Base-by-base conservation (phyloP, 1,140 invertebrate species). In the Phocides pigmalion region DNA sequence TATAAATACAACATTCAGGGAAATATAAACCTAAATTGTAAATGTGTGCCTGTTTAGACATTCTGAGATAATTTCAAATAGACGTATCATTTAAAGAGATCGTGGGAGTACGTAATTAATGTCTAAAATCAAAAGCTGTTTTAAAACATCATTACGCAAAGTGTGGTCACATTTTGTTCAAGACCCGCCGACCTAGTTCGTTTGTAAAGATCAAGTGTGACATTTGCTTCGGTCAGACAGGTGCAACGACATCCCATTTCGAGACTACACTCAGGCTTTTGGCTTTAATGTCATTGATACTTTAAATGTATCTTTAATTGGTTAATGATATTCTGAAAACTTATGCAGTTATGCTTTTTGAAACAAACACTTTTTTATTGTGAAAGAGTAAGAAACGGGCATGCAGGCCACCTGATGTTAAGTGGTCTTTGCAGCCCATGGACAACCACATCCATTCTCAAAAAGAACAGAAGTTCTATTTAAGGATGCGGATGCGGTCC, bases 151-250 rank as follows among this genome's bases (percentile, higher is more conserved):
- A 37, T 59, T 59, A 59, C 56, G 56, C 28, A 59, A 59, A 32
- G 37, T 28, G 6, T 59, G 56, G 17, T 47, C 44, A 59, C 56
- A 59, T 59, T 47, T 59, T 47, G 42, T 59, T 47, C 56, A 47
- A 59, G 42, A 59, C 56, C 42, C 25, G 56, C n/a, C 56, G 56
- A 47, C 56, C 56, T 47, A 59, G 39, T 58, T 58, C 25, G 56
- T 59, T 59, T 59, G 42, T 47, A 59, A 59, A 59, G 56, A 59
- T 59, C 56, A 47, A 59, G 56, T 59, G 56, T 59, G 56, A 47
- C 56, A 59, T 59, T 59, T 59, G 56, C 56, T 59, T 59, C 56
- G 25, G 15, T 59, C 42, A 59, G 56, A 59, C 56, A 59, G 56
- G 56, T 59, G 56, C 56, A 32, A 59, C 56, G 42, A 47, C 25